Evolutionary conservation across 1,140 invertebrate genomes (phyloP), one percentile per base, ranked within the genome.

Genomic region (Aphelinus certus): DNA sequence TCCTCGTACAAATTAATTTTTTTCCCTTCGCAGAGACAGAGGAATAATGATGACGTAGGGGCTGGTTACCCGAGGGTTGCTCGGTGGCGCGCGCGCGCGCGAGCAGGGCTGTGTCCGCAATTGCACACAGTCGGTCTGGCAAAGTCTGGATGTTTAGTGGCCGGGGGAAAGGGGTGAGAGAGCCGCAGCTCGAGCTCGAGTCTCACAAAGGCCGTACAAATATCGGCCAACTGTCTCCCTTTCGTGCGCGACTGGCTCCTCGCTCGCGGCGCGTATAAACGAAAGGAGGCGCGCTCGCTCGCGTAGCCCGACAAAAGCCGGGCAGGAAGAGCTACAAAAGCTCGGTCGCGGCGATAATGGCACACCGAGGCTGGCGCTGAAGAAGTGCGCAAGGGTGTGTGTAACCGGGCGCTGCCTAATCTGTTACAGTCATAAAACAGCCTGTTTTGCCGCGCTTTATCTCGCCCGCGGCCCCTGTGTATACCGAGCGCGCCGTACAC

Each of bases 141-240:
- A 69, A 69, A 66, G 66, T 60, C 46, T 71, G 61, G 65, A 67
- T 76, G 68, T 71, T 76, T 76, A 71, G 74, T 71, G 74, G 67
- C 62, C 56, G 63, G 63, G 51, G 63, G 58, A 51, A 61, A 56
- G 42, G 73, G 56, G 73, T 43, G 58, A 73, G 75, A 75, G 26
- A 26, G 26, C 26, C 26, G 26, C 26, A 26, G 26, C 26, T 26
- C 26, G 26, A 26, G 26, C 26, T 26, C 26, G 26, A 26, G 26
- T 26, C 64, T 69, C 79, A 83, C 83, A 85, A 85, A 86, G 79
- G 80, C 81, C 79, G 81, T 84, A 79, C 73, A 77, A 79, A 78
- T 80, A 78, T 80, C 79, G 79, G 74, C 78, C 80, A 80, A 80
- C 80, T 81, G 78, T 78, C 79, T 4, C 51, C 9, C 51, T 9